Conservation (phyloP, 2,113 vertebrate genomes). For the Zosterops lateralis region DNA sequence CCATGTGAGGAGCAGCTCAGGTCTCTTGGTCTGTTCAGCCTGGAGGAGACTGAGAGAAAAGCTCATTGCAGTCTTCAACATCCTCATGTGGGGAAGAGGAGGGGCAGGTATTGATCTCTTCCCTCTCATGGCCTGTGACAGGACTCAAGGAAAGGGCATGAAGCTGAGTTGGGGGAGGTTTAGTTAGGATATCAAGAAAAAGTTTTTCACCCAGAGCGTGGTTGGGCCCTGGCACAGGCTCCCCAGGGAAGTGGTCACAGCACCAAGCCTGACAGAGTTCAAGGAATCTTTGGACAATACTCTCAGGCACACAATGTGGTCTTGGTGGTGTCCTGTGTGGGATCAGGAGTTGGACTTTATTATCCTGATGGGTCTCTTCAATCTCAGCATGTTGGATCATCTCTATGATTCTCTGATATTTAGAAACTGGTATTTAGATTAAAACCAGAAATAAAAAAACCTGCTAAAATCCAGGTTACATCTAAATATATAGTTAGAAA, state of each 20-base stretch:
- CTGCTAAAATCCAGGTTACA: neutral
- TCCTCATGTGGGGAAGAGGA: neutral
- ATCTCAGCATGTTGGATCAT: neutral
- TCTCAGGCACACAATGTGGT: rapidly evolving
- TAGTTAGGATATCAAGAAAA: neutral
- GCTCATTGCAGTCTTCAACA: neutral
- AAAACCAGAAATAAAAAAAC: neutral
- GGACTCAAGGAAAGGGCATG: neutral
- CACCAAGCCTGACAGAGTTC: neutral
- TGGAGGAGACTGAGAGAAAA: neutral
- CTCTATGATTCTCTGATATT: neutral
- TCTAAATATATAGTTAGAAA: neutral
- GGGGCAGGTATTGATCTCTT: neutral
- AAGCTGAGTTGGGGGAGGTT: neutral
- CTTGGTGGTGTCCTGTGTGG: neutral
- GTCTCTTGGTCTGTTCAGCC: neutral
- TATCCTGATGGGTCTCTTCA: neutral
- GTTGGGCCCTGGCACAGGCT: neutral
- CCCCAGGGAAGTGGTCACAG: neutral
- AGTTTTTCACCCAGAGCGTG: neutral
- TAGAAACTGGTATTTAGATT: neutral
- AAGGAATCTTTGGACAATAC: neutral
- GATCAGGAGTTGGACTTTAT: neutral
- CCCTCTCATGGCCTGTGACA: neutral
- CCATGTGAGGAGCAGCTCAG: neutral